Base-by-base conservation (phyloP, 2,797 vertebrate species). In the Poeciliopsis turneri region DNA sequence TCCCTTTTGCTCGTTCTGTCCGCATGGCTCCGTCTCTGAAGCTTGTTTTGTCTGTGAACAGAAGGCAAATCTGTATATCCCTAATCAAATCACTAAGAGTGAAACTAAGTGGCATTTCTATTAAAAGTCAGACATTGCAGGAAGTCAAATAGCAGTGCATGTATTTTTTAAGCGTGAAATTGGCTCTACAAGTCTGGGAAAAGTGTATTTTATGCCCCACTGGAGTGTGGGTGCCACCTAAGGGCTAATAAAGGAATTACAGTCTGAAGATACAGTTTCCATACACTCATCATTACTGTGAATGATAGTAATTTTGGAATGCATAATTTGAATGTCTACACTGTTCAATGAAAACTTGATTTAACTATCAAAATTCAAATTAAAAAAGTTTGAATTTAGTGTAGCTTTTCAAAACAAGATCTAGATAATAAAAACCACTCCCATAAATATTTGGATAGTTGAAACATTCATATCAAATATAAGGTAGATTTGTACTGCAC, bases 201-300 rank as follows among this genome's bases (percentile, higher is more conserved):
- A 11, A 75, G 6, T 16, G 20, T 36, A 77, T 70, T 46, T 28
- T 69, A 2, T 69, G 36, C 23, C 43, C 39, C 39, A 69, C 23
- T 69, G 12, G 78, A 79, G 69, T 72, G 71, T 71, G 72, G 84
- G 45, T 70, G 76, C 89, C 93, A 82, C 61, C 93, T 90, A 76
- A 4, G 82, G 92, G 84, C 72, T 61, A 77, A 36, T 75, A 51
- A 61, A 20, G 36, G 13, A 49, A 30, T 47, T 78, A 9, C 53
- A 55, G 28, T 28, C 10, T 15, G 16, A 23, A 33, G 43, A 72
- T 5, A 4, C 3, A 18, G 51, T 66, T 39, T 66, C 15, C 30
- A 61, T 18, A 33, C 28, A 36, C 16, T 10, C 61, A 10, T 33
- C 59, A 20, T 36, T 39, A 64, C 2, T 18, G 9, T 36, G 16